phyloP scores from a whole-genome alignment of 2,888 invertebrate species.

The Melolontha melolontha region DNA sequence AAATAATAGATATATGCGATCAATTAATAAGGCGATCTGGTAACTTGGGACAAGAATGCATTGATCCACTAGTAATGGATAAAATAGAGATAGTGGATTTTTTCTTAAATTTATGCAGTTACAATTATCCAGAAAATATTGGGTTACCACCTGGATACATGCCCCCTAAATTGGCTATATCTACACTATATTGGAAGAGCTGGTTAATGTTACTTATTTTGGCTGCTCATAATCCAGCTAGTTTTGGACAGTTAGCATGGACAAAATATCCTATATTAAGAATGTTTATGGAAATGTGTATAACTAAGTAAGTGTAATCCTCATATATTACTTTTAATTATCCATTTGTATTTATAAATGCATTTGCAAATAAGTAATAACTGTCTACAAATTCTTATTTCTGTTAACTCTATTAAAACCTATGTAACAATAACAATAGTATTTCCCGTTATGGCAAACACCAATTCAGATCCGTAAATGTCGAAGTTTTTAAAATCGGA shows the following conservation, averaged over 20 bases:
- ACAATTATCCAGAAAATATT: constrained; percentile 94
- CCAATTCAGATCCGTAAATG: too few species aligned
- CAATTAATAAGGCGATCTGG: constrained; percentile 88
- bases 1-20: constrained; percentile 88
- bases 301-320: constrained; percentile 79
- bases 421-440: too few species aligned
- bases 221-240: constrained; percentile 91
- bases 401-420: too few species aligned
- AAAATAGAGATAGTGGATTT: constrained; percentile 89
- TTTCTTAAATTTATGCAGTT: constrained; percentile 90
- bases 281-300: constrained; percentile 95
- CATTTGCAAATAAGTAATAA: too few species aligned
- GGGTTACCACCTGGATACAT: constrained; percentile 83
- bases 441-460: too few species aligned
- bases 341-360: too few species aligned
- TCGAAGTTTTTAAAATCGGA: too few species aligned
- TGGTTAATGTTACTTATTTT: constrained; percentile 90
- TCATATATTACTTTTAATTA: constrained; percentile 11
- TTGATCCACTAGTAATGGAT: constrained; percentile 79
- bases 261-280: constrained; percentile 90
- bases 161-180: constrained; percentile 90
- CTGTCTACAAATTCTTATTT: too few species aligned
- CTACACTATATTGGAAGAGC: constrained; percentile 94
- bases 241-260: constrained; percentile 90
- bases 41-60: constrained; percentile 78